Evolutionary conservation across 2,113 vertebrate genomes (phyloP).

Genomic region (Gymnogyps californianus): DNA sequence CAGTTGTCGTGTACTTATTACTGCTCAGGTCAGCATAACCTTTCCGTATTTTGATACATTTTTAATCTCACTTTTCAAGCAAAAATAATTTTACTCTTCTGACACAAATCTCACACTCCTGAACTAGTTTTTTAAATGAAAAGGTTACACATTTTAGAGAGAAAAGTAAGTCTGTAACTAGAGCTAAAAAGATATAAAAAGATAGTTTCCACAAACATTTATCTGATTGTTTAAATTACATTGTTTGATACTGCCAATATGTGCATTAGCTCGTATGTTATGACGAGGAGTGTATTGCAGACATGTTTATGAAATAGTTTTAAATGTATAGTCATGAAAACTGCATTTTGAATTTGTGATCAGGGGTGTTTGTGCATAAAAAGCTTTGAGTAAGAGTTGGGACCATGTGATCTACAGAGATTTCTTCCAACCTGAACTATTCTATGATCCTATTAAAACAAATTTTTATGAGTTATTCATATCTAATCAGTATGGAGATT

Average conservation of each 20-base stretch:
- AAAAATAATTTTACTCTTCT: neutral
- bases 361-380: neutral
- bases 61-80: neutral
- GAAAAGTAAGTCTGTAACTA: neutral
- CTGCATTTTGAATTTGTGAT: neutral
- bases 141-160: neutral
- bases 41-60: neutral
- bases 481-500: neutral
- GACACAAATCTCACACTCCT: neutral
- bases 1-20: constrained; percentile 24
- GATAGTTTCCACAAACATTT: neutral
- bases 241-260: neutral
- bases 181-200: neutral
- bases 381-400: neutral
- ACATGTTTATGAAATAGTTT: neutral
- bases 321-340: neutral
- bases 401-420: neutral
- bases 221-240: neutral
- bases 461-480: neutral
- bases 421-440: neutral
- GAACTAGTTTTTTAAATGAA: neutral
- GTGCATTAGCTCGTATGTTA: neutral
- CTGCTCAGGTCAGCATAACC: neutral
- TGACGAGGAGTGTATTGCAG: neutral
- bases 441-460: neutral